Percentiles rank a stretch among this genome's conserved stretches.
phyloP scores from a whole-genome alignment of 1,140 invertebrate species.

The Bactericera cockerelli region DNA sequence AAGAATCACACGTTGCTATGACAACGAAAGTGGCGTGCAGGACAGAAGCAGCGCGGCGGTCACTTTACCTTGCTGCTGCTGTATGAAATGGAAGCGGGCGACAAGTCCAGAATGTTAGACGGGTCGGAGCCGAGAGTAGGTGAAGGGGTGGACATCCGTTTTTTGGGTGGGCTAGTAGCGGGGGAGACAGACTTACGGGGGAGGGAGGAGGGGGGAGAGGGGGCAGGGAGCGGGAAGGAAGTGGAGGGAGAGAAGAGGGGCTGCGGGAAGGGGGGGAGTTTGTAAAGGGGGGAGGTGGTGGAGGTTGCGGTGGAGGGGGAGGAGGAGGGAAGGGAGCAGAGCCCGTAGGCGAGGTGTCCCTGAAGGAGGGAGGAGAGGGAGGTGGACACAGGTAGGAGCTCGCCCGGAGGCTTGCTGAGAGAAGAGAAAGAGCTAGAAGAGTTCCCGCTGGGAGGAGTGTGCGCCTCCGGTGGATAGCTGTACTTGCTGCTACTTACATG shows the following conservation, averaged over 20 bases:
- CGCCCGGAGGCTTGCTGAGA: not conserved
- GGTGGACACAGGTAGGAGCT: not conserved
- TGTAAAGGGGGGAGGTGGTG: not conserved
- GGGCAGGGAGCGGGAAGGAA: not conserved
- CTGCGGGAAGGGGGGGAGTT: not conserved
- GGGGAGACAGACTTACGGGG: not conserved
- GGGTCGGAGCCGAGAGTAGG: not conserved
- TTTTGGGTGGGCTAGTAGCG: not conserved
- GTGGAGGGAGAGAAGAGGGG: not conserved
- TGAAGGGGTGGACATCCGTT: conserved; percentile 1
- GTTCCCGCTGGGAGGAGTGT: not conserved
- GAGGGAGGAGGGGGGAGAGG: not conserved
- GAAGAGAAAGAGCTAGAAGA: conserved; percentile 4
- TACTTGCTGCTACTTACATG: conserved; percentile 4
- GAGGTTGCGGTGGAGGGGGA: not conserved
- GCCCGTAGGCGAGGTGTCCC: not conserved
- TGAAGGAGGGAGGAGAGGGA: not conserved
- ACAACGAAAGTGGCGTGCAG: too few relatives aligned
- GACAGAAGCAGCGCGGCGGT: too few relatives aligned
- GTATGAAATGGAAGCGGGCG: not conserved
- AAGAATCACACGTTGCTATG: too few relatives aligned
- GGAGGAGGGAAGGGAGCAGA: not conserved
- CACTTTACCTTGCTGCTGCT: too few relatives aligned
- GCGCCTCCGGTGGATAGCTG: not conserved
- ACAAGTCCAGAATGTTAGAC: conserved; percentile 3